Evolutionary conservation across 1,140 invertebrate species (phyloP).

Genomic region (Meloidogyne hapla): DNA sequence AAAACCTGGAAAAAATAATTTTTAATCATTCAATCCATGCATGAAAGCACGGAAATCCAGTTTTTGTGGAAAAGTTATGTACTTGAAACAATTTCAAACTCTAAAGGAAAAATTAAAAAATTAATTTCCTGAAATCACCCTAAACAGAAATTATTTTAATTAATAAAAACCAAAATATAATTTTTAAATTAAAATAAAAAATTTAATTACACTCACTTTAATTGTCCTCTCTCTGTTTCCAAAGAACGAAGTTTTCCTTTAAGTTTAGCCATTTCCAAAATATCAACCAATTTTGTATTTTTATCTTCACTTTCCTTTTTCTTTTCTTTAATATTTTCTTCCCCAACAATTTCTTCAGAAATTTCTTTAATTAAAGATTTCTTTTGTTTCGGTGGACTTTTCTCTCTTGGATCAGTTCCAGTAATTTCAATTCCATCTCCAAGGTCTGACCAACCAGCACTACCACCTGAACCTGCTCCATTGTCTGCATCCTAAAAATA

Average conservation of each 20-base stretch:
- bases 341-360: neutral
- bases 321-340: conserved; percentile 1
- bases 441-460: conserved; percentile 39
- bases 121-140: too few species aligned
- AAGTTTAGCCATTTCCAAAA: conserved; percentile 39
- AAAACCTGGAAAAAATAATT: conserved; percentile 28
- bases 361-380: neutral
- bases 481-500: conserved; percentile 36
- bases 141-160: too few species aligned
- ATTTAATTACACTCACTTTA: conserved; percentile 25
- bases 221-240: conserved; percentile 34
- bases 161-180: too few species aligned
- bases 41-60: too few species aligned
- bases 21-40: too few species aligned
- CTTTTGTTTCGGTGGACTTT: conserved; percentile 1
- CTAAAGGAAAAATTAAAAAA: too few species aligned
- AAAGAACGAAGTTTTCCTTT: conserved; percentile 31
- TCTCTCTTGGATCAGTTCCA: conserved; percentile 10
- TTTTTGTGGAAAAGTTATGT: too few species aligned
- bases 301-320: conserved; percentile 20
- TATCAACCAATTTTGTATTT: conserved; percentile 14
- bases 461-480: conserved; percentile 35
- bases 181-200: too few species aligned
- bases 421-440: conserved; percentile 27
- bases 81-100: too few species aligned